Percentiles rank a stretch among this genome's conserved stretches.
Conservation (phyloP, 2,888 invertebrate genomes). For the Acleris literana region DNA sequence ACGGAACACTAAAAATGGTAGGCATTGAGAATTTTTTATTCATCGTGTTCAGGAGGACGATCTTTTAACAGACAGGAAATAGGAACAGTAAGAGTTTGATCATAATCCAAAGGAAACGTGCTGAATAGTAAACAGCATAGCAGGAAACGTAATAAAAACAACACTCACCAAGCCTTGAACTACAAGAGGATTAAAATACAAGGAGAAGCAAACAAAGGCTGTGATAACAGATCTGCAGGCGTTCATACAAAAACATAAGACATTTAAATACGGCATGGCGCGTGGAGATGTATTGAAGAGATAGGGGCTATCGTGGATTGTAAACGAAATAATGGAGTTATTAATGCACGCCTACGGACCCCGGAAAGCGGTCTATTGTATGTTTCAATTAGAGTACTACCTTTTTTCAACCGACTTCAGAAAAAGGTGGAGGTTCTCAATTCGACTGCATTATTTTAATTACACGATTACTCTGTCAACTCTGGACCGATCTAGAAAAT, state of each 20-base stretch:
- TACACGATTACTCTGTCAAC: too few relatives aligned
- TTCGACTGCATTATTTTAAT: too few relatives aligned
- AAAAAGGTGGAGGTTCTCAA: too few relatives aligned
- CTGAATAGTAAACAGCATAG: constrained; percentile 25
- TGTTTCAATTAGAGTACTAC: too few relatives aligned
- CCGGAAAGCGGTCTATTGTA: constrained; percentile 49
- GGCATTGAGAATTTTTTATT: too few relatives aligned
- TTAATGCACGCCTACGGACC: constrained; percentile 58
- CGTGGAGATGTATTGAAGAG: constrained; percentile 63
- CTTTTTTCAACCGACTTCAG: too few relatives aligned
- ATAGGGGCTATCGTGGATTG: constrained; percentile 59
- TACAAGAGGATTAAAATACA: constrained; percentile 42
- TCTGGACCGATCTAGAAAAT: too few relatives aligned
- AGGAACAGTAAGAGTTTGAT: constrained; percentile 16
- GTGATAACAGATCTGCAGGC: constrained; percentile 61
- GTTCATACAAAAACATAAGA: constrained; percentile 66
- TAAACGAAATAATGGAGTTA: constrained; percentile 68
- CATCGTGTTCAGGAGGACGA: not conserved
- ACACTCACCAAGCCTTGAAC: constrained; percentile 42
- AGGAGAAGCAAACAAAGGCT: constrained; percentile 43
- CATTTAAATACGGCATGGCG: constrained; percentile 67
- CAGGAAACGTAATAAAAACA: constrained; percentile 33
- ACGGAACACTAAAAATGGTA: too few relatives aligned
- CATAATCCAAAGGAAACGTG: constrained; percentile 22
- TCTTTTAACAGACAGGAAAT: constrained; percentile 15